phyloP scores from a whole-genome alignment of 1,140 invertebrate species.

The Drosophila subobscura region DNA sequence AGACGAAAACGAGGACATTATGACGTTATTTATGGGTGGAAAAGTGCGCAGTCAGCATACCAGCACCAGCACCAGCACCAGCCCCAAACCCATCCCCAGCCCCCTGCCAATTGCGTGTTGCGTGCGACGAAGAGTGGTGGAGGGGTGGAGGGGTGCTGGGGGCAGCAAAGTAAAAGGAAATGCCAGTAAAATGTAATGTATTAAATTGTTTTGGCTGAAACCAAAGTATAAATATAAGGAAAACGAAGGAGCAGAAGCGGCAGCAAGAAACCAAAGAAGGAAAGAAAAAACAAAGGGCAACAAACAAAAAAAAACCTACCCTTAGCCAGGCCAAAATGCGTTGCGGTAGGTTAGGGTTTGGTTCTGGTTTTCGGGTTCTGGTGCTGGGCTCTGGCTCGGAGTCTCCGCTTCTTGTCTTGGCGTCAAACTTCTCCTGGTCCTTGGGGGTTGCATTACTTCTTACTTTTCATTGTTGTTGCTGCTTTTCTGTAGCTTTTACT shows the following conservation, averaged over 20 bases:
- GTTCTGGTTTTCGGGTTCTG: too few relatives aligned
- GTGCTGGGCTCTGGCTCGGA: not conserved
- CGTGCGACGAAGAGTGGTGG: slow-evolving; percentile 25
- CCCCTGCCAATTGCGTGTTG: not conserved
- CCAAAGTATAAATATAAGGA: slow-evolving; percentile 43
- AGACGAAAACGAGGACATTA: slow-evolving; percentile 62
- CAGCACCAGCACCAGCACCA: slow-evolving; percentile 12
- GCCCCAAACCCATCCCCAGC: not conserved
- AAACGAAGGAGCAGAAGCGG: not conserved
- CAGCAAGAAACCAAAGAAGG: not conserved
- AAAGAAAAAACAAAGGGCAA: slow-evolving; percentile 2
- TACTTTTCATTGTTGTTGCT: slow-evolving; percentile 31
- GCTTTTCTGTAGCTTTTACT: slow-evolving; percentile 39
- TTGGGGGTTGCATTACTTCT: too few relatives aligned
- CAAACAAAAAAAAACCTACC: slow-evolving; percentile 51
- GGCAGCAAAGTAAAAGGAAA: slow-evolving; percentile 55
- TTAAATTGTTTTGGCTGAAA: slow-evolving; percentile 73
- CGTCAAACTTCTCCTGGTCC: slow-evolving; percentile 6
- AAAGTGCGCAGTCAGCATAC: slow-evolving; percentile 36
- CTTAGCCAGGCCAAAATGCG: slow-evolving; percentile 69
- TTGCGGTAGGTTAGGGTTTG: slow-evolving; percentile 68
- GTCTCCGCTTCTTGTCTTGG: slow-evolving; percentile 3
- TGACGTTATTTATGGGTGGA: slow-evolving; percentile 69
- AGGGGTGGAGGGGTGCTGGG: slow-evolving; percentile 17
- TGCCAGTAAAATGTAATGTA: slow-evolving; percentile 72